phyloP scores from a whole-genome alignment of 2,888 invertebrate species.

The Chloroclystis v-ata region DNA sequence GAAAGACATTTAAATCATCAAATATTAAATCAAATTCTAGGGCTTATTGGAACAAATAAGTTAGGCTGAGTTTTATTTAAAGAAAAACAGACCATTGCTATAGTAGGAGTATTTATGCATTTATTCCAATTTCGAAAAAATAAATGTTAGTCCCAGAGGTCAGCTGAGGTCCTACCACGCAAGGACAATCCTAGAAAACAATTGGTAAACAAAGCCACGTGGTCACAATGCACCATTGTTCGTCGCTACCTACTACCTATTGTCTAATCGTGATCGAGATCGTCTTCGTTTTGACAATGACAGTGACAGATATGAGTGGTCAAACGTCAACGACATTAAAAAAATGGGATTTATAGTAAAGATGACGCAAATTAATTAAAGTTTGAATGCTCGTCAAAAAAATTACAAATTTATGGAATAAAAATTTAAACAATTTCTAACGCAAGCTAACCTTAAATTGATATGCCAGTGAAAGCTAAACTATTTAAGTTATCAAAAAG shows the following conservation, averaged over 20 bases:
- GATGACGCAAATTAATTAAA: background rate
- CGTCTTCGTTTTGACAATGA: conserved; percentile 12
- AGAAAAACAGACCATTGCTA: too few species aligned
- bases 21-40: too few species aligned
- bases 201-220: conserved; percentile 55
- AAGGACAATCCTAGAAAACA: conserved; percentile 57
- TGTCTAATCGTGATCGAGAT: conserved; percentile 34
- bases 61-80: too few species aligned
- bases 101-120: too few species aligned
- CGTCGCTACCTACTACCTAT: conserved; percentile 33
- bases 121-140: conserved; percentile 5
- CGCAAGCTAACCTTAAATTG: too few species aligned
- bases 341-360: background rate
- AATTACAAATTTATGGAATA: too few species aligned
- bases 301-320: conserved; percentile 4
- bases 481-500: too few species aligned
- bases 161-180: conserved; percentile 25
- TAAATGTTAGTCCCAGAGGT: background rate
- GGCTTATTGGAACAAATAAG: too few species aligned
- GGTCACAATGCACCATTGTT: conserved; percentile 45
- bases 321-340: conserved; percentile 1
- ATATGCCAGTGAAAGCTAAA: too few species aligned
- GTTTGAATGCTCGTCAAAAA: too few species aligned
- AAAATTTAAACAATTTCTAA: too few species aligned
- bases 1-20: too few species aligned